A percentile compares a stretch with the other conserved stretches of the same genome.
Conservation (phyloP, 2,113 vertebrate genomes). For the Odocoileus hemionus region DNA sequence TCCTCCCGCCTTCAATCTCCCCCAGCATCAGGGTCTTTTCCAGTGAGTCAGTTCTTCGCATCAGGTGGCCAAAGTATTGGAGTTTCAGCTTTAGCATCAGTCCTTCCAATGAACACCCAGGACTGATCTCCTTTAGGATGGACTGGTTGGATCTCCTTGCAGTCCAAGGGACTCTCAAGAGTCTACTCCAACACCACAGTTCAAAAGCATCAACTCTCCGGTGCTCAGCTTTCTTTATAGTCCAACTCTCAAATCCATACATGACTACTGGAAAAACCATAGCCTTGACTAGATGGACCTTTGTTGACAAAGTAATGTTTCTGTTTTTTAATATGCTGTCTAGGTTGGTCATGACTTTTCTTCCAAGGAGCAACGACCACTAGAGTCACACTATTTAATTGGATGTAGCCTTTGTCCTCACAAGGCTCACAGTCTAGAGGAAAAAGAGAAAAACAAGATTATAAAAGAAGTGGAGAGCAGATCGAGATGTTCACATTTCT, state of each 20-base stretch:
- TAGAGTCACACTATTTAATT: neutral
- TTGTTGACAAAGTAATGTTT: neutral
- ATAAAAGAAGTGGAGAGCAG: neutral
- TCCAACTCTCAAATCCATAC: neutral
- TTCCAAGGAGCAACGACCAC: neutral
- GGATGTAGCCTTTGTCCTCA: no score
- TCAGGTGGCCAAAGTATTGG: neutral
- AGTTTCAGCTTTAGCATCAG: neutral
- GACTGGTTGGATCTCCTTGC: neutral
- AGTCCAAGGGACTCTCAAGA: neutral
- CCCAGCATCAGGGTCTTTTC: neutral
- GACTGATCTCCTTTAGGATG: neutral
- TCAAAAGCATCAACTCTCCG: neutral
- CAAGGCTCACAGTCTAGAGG: neutral
- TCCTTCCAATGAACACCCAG: neutral
- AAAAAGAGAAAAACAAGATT: neutral
- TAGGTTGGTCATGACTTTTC: neutral
- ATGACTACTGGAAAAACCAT: neutral
- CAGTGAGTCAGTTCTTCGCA: neutral
- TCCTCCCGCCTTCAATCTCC: neutral
- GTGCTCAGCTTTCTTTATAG: rapidly evolving
- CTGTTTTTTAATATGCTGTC: neutral
- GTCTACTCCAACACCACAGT: neutral
- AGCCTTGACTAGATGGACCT: neutral
- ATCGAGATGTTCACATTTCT: neutral